Conservation (phyloP, 2,113 vertebrate species). For the Oryzias curvinotus region DNA sequence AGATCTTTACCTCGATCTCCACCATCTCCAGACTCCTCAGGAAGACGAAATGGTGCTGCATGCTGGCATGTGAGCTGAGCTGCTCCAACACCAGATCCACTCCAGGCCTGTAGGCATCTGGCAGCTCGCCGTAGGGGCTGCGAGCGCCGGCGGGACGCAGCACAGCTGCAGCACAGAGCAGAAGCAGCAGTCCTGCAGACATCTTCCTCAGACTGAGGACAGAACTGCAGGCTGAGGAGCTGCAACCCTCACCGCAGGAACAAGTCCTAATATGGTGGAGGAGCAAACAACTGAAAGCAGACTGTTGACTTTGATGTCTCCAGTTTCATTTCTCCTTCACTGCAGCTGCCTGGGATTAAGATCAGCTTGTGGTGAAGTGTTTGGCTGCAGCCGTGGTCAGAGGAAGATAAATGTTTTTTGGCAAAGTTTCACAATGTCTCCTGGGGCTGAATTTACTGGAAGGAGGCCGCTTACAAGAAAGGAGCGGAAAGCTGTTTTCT, state of each 20-base stretch:
- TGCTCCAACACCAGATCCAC: constrained; percentile 63
- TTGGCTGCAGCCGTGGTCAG: too few species aligned
- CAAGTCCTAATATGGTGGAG: constrained; percentile 49
- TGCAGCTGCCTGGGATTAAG: too few species aligned
- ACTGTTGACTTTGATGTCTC: not conserved
- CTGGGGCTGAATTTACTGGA: too few species aligned
- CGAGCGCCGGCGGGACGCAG: constrained; percentile 38
- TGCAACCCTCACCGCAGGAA: constrained; percentile 21
- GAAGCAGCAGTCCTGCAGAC: constrained; percentile 50
- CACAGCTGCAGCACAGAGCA: constrained; percentile 50
- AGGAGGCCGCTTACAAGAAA: too few species aligned
- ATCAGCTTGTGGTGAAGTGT: too few species aligned
- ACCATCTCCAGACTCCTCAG: constrained; percentile 49
- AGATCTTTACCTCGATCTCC: constrained; percentile 56
- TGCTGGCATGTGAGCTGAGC: constrained; percentile 27
- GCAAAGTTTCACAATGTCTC: too few species aligned
- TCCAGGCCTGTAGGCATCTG: constrained; percentile 47
- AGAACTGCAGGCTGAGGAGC: not conserved
- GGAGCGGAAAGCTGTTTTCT: too few species aligned
- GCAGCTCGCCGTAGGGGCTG: constrained; percentile 28
- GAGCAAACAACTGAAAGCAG: not conserved
- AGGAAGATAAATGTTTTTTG: too few species aligned
- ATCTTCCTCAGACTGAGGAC: constrained; percentile 44
- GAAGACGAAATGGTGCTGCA: constrained; percentile 71
- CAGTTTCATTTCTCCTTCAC: too few species aligned